A percentile compares a stretch with the other conserved stretches of the same genome.
These are phyloP conservation scores for Pollenia amentaria DNA, from an alignment of 2,888 invertebrate species.

Conservation along the genomic window DNA sequence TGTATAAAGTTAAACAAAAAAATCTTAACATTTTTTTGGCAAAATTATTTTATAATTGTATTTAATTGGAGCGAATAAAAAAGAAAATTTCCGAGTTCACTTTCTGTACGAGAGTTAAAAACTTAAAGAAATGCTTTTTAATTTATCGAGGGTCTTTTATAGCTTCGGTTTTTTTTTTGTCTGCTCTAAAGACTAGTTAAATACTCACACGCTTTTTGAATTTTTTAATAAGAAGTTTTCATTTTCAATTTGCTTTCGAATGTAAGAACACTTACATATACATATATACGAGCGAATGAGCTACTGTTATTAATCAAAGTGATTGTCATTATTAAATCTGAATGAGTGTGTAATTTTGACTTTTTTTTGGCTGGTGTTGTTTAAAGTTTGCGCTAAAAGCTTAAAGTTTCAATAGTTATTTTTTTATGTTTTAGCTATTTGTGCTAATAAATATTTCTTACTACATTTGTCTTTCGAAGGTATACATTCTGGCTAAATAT, in stretches of 20 bases:
- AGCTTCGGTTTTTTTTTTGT: slow-evolving; percentile 69
- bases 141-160: slow-evolving; percentile 76
- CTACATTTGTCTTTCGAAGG: not conserved
- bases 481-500: no score
- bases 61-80: slow-evolving; percentile 16
- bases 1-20: slow-evolving; percentile 2
- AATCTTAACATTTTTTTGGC: slow-evolving; percentile 43
- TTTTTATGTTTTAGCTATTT: not conserved
- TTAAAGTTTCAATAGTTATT: slow-evolving; percentile 24
- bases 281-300: slow-evolving; percentile 37
- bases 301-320: slow-evolving; percentile 56
- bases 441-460: not conserved
- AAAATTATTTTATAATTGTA: not conserved
- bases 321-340: slow-evolving; percentile 55
- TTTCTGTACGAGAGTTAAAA: slow-evolving; percentile 63
- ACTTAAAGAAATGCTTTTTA: slow-evolving; percentile 76
- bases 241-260: slow-evolving; percentile 73
- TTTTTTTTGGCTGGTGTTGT: not conserved
- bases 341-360: slow-evolving; percentile 22
- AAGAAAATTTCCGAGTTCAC: slow-evolving; percentile 45
- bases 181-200: slow-evolving; percentile 8
- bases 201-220: slow-evolving; percentile 62
- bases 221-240: slow-evolving; percentile 65
- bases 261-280: slow-evolving; percentile 48
- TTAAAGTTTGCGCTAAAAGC: slow-evolving; percentile 10